Evolutionary conservation across 2,797 vertebrate genomes (phyloP).

Genomic region (Micropoecilia bifurca): DNA sequence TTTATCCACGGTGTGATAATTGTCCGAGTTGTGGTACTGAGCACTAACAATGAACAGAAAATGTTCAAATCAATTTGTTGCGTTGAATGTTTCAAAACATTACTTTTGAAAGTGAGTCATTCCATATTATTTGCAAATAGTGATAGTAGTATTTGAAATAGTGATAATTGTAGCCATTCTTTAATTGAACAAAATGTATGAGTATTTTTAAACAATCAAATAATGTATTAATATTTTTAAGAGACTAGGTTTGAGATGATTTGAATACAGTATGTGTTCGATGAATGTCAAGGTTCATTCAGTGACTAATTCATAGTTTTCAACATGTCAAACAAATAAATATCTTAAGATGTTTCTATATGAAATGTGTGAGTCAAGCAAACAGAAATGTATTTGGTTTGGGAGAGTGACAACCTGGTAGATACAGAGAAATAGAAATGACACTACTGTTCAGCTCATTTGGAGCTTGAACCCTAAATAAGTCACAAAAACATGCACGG

Average conservation of each 20-base stretch:
- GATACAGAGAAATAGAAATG: not conserved
- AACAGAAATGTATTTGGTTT: not conserved
- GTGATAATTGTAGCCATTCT: not conserved
- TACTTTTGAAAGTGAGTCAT: not conserved
- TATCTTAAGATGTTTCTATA: not conserved
- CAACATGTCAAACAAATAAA: not conserved
- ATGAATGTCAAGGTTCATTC: not conserved
- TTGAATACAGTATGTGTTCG: not conserved
- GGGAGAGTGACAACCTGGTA: conserved; percentile 5
- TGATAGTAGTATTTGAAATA: not conserved
- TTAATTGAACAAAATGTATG: not conserved
- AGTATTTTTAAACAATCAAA: not conserved
- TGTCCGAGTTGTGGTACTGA: not conserved
- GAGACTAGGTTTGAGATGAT: not conserved
- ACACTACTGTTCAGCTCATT: no score
- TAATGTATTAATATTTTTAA: not conserved
- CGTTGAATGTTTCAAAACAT: not conserved
- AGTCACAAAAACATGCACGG: no score
- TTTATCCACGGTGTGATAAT: conserved; percentile 7
- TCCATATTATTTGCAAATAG: not conserved
- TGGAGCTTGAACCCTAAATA: no score
- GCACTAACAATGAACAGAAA: not conserved
- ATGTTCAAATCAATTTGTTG: not conserved
- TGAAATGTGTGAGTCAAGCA: not conserved
- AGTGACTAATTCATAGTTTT: not conserved